Percentiles rank a stretch among this genome's conserved stretches.
Conservation (phyloP, 2,888 invertebrate species). For the Diogma glabrata region DNA sequence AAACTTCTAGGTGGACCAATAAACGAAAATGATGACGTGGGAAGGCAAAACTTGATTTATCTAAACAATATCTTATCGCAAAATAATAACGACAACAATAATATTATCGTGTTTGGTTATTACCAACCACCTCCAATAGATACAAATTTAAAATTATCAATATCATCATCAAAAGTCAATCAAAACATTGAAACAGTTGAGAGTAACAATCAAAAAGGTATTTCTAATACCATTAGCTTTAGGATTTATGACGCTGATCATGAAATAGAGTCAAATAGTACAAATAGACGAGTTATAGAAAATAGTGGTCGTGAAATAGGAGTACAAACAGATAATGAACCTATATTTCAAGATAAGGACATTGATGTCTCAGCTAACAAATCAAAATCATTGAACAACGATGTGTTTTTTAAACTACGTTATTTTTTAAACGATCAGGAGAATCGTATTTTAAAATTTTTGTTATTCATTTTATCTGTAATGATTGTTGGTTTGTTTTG, state of each 20-base stretch:
- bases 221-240: neutral
- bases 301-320: conserved; percentile 29
- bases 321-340: conserved; percentile 37
- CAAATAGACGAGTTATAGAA: conserved; percentile 1
- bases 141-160: conserved; percentile 31
- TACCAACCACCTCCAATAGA: conserved; percentile 57
- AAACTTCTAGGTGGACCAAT: conserved; percentile 66
- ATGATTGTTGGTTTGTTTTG: conserved; percentile 60
- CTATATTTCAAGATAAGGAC: neutral
- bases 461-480: conserved; percentile 43
- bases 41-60: conserved; percentile 37
- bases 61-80: conserved; percentile 36
- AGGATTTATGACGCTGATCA: neutral
- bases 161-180: conserved; percentile 23
- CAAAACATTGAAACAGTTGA: neutral
- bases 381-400: neutral
- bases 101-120: conserved; percentile 44
- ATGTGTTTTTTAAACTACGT: neutral
- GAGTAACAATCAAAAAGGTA: neutral
- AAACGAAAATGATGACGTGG: conserved; percentile 23
- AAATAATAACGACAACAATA: conserved; percentile 34
- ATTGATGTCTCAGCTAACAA: neutral
- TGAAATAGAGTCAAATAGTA: too few relatives aligned
- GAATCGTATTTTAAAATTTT: conserved; percentile 59
- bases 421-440: conserved; percentile 53